These are phyloP conservation scores for Maccullochella peelii DNA, from an alignment of 2,113 vertebrate species.

Conservation along the genomic window DNA sequence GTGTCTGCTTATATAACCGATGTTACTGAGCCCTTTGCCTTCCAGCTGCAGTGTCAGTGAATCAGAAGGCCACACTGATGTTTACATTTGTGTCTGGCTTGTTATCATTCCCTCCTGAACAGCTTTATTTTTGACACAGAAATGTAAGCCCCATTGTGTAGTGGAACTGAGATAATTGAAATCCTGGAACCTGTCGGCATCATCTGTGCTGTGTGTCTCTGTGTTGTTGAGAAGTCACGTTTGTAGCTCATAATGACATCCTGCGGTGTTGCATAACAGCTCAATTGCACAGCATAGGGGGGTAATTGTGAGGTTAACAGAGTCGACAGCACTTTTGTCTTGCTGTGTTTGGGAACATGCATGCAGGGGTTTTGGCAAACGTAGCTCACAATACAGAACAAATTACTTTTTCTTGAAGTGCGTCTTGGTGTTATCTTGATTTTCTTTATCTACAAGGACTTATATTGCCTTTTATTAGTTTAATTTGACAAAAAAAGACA, in stretches of 20 bases:
- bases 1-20: conserved; percentile 57
- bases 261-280: conserved; percentile 62
- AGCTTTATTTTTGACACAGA: not conserved
- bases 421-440: not conserved
- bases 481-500: not conserved
- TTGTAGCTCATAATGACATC: conserved; percentile 35
- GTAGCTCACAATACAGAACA: not conserved
- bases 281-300: conserved; percentile 49
- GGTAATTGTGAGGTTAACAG: conserved; percentile 39
- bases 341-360: conserved; percentile 39
- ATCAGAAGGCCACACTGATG: conserved; percentile 23
- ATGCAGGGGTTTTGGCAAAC: not conserved
- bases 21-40: conserved; percentile 46
- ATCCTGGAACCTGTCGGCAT: not conserved
- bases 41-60: conserved; percentile 47
- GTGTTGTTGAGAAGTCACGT: conserved; percentile 38
- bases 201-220: conserved; percentile 1
- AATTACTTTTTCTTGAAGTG: not conserved
- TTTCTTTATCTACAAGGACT: not conserved
- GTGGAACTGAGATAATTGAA: not conserved
- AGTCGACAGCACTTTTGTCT: conserved; percentile 6
- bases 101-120: conserved; percentile 34
- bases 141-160: not conserved
- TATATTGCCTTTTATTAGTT: not conserved
- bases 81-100: conserved; percentile 47